These are phyloP conservation scores for Aramus guarauna DNA, from an alignment of 2,113 vertebrate genomes.

Conservation along the genomic window DNA sequence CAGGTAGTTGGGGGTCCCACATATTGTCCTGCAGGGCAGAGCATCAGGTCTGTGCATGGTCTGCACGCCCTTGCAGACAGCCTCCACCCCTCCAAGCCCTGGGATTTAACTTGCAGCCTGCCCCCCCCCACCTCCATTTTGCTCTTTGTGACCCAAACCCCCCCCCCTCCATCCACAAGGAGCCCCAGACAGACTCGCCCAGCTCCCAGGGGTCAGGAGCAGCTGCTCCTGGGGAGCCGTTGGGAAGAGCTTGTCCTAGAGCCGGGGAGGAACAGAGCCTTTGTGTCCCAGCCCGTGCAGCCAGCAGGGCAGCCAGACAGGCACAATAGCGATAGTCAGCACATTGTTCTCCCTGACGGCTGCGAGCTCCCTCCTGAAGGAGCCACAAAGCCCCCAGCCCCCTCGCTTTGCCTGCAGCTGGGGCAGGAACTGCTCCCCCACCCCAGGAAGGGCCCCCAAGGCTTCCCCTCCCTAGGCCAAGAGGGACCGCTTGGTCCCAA, in stretches of 20 bases:
- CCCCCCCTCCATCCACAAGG: neutral
- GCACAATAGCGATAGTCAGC: conserved; percentile 48
- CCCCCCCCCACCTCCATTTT: neutral
- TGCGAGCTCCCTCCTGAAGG: neutral
- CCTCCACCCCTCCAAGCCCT: neutral
- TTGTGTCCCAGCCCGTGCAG: conserved; percentile 43
- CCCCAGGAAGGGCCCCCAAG: neutral
- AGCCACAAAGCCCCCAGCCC: conserved; percentile 33
- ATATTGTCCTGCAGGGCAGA: conserved; percentile 87
- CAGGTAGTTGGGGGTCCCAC: conserved; percentile 98
- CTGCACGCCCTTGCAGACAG: neutral
- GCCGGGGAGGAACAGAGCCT: conserved; percentile 38
- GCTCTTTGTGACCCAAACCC: neutral
- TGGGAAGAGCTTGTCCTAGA: conserved; percentile 42
- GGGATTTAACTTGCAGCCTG: neutral
- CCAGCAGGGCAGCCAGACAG: conserved; percentile 17
- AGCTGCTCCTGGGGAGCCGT: conserved; percentile 30
- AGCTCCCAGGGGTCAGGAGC: neutral
- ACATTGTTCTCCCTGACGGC: conserved; percentile 48
- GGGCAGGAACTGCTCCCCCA: neutral
- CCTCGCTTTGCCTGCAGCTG: conserved; percentile 3
- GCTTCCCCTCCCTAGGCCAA: neutral
- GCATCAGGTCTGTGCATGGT: neutral
- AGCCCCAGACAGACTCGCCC: neutral
- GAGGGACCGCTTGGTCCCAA: neutral